Evolutionary conservation across 92 coral and sea anemone genomes (phyloP).

Genomic region (Umimayanthus kanabou): DNA sequence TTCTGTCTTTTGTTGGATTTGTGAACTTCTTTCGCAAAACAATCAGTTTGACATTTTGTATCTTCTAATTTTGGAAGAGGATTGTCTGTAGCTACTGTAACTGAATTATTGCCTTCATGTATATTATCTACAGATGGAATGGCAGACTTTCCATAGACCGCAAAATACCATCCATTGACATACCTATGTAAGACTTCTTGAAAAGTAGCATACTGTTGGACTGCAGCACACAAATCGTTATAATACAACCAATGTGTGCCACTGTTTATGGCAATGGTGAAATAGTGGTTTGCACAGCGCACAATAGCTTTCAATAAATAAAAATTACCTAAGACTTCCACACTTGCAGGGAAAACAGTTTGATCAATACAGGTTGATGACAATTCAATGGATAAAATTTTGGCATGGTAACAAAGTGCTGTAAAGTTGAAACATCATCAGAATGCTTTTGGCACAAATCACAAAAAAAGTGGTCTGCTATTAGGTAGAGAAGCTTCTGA

Average conservation of each 20-base stretch:
- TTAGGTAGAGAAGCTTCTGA: conserved; percentile 57
- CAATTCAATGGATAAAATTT: conserved; percentile 49
- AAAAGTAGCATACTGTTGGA: conserved; percentile 29
- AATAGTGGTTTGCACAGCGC: conserved; percentile 54
- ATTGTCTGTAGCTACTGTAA: conserved; percentile 6
- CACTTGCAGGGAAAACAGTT: conserved; percentile 36
- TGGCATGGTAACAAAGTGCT: conserved; percentile 58
- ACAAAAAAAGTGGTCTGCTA: conserved; percentile 57
- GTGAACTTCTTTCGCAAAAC: conserved; percentile 29
- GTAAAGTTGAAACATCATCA: conserved; percentile 59
- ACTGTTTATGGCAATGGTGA: conserved; percentile 57
- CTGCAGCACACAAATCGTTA: conserved; percentile 44
- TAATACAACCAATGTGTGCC: conserved; percentile 39
- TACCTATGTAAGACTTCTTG: conserved; percentile 38
- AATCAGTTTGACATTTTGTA: conserved; percentile 17
- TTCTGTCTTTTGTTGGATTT: conserved; percentile 32
- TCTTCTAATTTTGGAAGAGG: conserved; percentile 10
- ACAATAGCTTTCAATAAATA: conserved; percentile 53
- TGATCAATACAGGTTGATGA: conserved; percentile 50
- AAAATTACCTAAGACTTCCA: conserved; percentile 44
- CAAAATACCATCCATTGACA: conserved; percentile 51
- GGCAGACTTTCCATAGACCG: conserved; percentile 44
- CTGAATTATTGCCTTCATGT: background rate
- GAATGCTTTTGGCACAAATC: conserved; percentile 55
- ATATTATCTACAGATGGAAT: background rate